Base-by-base conservation (phyloP, 2,797 vertebrate species). In the Notolepis coatsorum region DNA sequence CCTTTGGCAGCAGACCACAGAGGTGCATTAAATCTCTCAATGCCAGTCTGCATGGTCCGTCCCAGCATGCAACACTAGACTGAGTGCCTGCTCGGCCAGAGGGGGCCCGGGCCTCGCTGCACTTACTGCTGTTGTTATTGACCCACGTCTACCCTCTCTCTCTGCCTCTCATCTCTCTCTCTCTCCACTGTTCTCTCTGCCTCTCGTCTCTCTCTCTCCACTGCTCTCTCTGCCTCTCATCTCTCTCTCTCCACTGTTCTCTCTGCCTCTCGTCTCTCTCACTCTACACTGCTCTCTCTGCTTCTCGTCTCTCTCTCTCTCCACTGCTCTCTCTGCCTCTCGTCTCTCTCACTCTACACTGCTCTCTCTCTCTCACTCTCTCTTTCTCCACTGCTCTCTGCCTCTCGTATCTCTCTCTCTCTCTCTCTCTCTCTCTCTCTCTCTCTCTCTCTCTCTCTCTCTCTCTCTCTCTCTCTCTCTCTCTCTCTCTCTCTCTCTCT, bases 1-100 rank as follows among this genome's bases (percentile, higher is more conserved):
- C 38, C 27, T 28, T 7, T 65, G 63, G 71, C 65, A 68, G 50
- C 41, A 52, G 23, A 24, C 39, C 47, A 24, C 68, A 37, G 61
- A 72, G 55, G 15, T 60, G 63, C 76, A 74, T 76, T 86, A 70
- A 81, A 82, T 86, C 79, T 78, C n/a, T 5, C 71, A 45, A 53
- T 74, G 70, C 65, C 65, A 43, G 54, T 37, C 5, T 13, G 24
- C 51, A 63, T 42, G 35, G n/a, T 31, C 37, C 42, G 15, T 48
- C 68, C 46, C 59, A 57, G 70, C 61, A 56, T 58, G 43, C 56
- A 58, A 1, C 62, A 55, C 45, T 52, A 42, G 67, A 74, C 47
- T 51, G 69, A 76, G 71, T 49, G 63, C 65, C 21, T 1, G 13
- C 41, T 38, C 25, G 45, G 23, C 59, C 67, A 23, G 50, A 45